These are phyloP conservation scores for Sylvia borin DNA, from an alignment of 2,797 vertebrate species.

Conservation along the genomic window DNA sequence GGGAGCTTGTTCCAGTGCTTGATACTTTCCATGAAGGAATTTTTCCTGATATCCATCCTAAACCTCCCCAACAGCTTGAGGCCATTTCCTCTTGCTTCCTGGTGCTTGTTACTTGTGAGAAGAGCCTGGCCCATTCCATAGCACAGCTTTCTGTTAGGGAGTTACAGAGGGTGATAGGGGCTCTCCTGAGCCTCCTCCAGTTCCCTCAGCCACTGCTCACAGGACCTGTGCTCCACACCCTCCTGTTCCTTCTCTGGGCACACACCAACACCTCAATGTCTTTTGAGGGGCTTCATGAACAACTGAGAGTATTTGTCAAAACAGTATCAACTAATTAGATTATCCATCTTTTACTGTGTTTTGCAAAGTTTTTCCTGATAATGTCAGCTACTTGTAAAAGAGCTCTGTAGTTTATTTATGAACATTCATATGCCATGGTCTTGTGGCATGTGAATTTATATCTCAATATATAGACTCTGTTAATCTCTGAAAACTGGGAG, in stretches of 20 bases:
- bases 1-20: neutral
- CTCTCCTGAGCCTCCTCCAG: neutral
- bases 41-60: neutral
- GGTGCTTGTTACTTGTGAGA: neutral
- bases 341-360: neutral
- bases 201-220: neutral
- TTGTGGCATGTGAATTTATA: neutral
- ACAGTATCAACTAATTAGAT: neutral
- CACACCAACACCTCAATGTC: fast-evolving
- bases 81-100: neutral
- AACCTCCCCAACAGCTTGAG: neutral
- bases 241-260: neutral
- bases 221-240: neutral
- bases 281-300: neutral
- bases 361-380: neutral
- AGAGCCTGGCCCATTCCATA: fast-evolving
- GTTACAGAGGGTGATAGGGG: fast-evolving
- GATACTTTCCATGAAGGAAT: neutral
- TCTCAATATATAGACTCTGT: neutral
- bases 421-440: neutral
- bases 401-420: neutral
- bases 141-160: neutral
- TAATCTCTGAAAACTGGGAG: neutral
- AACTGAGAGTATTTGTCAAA: neutral
- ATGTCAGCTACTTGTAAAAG: neutral